Evolutionary conservation across 2,113 vertebrate species (phyloP).

Genomic region (Atlantisia rogersi): DNA sequence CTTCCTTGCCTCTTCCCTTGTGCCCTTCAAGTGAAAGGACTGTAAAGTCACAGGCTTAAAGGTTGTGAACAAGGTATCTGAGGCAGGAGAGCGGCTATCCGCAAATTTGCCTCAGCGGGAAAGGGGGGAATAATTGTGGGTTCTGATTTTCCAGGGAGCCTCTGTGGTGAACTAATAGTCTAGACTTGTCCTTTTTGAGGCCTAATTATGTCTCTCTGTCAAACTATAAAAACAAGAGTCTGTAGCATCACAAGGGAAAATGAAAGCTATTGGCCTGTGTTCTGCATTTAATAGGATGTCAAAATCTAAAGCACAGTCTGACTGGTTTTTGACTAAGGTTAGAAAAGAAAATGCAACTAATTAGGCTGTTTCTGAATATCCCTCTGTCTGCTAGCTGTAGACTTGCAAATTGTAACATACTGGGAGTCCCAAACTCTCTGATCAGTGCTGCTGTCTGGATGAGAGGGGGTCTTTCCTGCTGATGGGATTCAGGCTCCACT

Average conservation of each 20-base stretch:
- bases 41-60: background rate
- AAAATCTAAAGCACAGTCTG: slow-evolving; percentile 63
- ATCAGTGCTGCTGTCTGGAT: background rate
- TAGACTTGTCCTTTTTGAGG: slow-evolving; percentile 65
- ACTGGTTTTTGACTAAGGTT: slow-evolving; percentile 63
- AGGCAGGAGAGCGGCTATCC: background rate
- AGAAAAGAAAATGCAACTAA: slow-evolving; percentile 62
- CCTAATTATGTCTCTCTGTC: slow-evolving; percentile 70
- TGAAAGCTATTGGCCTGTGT: slow-evolving; percentile 63
- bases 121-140: background rate
- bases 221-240: slow-evolving; percentile 47
- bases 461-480: background rate
- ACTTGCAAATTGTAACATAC: slow-evolving; percentile 26
- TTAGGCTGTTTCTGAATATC: slow-evolving; percentile 54
- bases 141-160: slow-evolving; percentile 64
- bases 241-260: slow-evolving; percentile 59
- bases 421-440: slow-evolving; percentile 40
- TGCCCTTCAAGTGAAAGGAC: background rate
- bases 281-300: slow-evolving; percentile 70
- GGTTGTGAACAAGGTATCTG: background rate
- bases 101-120: background rate
- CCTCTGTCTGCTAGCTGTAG: slow-evolving; percentile 20
- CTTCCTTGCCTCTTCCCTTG: background rate
- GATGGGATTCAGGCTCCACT: background rate
- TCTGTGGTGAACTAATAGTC: slow-evolving; percentile 36